Evolutionary conservation across 2,888 invertebrate genomes (phyloP).

Genomic region (Drosophila algonquin): DNA sequence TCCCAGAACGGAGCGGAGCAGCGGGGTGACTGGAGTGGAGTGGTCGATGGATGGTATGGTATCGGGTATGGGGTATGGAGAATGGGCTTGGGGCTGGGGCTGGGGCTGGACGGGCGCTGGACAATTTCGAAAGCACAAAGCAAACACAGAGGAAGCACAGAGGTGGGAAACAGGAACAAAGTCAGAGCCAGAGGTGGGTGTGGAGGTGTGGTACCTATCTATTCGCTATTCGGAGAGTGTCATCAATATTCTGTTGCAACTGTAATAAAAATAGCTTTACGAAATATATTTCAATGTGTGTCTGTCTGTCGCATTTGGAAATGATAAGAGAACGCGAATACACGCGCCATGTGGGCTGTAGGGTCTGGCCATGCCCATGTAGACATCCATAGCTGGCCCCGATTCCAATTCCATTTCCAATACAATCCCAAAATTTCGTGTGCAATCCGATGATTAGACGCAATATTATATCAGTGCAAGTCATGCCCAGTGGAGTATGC

Average conservation of each 20-base stretch:
- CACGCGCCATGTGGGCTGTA: slow-evolving; percentile 33
- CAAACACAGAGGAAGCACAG: slow-evolving; percentile 11
- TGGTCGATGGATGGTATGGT: background rate
- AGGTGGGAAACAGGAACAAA: too few relatives aligned
- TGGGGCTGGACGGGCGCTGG: background rate
- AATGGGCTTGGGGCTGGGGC: background rate
- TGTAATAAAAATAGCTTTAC: slow-evolving; percentile 43
- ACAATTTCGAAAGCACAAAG: background rate
- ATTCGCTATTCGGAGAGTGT: background rate
- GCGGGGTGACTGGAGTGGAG: background rate
- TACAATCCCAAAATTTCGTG: too few relatives aligned
- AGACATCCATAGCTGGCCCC: background rate
- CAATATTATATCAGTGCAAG: too few relatives aligned
- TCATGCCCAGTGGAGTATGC: too few relatives aligned
- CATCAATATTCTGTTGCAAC: slow-evolving; percentile 58
- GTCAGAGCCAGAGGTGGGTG: too few relatives aligned
- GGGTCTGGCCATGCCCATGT: too few relatives aligned
- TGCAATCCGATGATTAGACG: too few relatives aligned
- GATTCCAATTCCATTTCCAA: background rate
- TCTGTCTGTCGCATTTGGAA: slow-evolving; percentile 1
- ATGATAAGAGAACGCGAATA: slow-evolving; percentile 54
- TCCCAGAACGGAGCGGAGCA: slow-evolving; percentile 11
- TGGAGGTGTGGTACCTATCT: background rate
- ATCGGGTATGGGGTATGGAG: background rate
- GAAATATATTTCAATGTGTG: slow-evolving; percentile 33